Conservation (phyloP, 1,140 invertebrate genomes). For the Trichonephila clavata region DNA sequence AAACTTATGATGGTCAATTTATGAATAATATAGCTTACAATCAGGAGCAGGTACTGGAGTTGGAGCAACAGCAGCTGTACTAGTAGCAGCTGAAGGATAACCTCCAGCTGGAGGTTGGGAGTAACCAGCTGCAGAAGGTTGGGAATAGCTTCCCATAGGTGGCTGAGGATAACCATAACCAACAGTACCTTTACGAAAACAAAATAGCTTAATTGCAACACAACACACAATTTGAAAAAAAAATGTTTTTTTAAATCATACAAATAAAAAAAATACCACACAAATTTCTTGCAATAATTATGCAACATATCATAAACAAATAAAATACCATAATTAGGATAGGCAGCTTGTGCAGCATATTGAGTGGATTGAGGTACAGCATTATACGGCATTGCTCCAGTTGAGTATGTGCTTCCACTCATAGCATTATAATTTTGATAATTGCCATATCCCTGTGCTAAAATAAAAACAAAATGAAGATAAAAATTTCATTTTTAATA, state of each 20-base stretch:
- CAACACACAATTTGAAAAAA: too few species aligned
- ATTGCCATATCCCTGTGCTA: slow-evolving; percentile 41
- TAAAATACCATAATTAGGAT: slow-evolving; percentile 48
- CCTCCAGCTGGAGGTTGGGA: slow-evolving; percentile 2
- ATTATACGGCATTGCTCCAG: not conserved
- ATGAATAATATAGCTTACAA: not conserved
- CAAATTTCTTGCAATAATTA: too few species aligned
- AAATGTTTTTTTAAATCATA: too few species aligned
- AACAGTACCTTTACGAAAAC: not conserved
- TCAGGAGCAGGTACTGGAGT: not conserved
- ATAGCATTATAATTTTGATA: slow-evolving; percentile 51
- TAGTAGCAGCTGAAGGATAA: slow-evolving; percentile 30
- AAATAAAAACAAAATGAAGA: not conserved
- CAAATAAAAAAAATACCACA: too few species aligned
- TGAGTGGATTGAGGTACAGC: slow-evolving; percentile 24
- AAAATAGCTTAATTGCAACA: not conserved
- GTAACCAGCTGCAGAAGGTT: slow-evolving; percentile 30
- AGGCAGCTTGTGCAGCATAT: slow-evolving; percentile 27
- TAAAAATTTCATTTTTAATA: not conserved
- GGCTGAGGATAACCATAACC: not conserved
- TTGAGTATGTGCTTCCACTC: slow-evolving; percentile 17
- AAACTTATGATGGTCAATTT: too few species aligned
- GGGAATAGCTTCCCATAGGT: slow-evolving; percentile 9
- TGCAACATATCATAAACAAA: not conserved
- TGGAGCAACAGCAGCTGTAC: not conserved